Base-by-base conservation (phyloP, 2,888 invertebrate genomes). In the Tupiocoris notatus region DNA sequence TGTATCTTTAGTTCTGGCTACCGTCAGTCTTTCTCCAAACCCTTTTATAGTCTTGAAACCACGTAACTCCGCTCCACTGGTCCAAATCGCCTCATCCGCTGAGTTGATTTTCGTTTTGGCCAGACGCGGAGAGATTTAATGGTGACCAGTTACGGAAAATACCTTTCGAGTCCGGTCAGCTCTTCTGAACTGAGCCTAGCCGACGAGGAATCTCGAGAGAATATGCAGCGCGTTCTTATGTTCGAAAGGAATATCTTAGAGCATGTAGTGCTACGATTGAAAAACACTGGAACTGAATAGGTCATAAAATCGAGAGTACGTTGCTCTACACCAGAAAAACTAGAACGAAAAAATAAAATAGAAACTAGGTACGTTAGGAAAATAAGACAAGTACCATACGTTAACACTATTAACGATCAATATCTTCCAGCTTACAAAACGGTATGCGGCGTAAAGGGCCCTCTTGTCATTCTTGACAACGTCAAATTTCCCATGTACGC, bases 401-500 rank as follows among this genome's bases (percentile, higher is more conserved):
- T 39, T 39, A 12, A 7, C 12, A 21, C 16, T 1, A 23, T 1
- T 63, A 21, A 3, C 1, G 21, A 2, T 1, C 7, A 21, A n/a
- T 22, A 21, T 81, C 81, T 81, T 81, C 79, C 86, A 98, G 98
- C 96, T 61, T 99, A 99, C 86, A 98, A 96, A 87, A 99, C 99
- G 24, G 99, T 99, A 78, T 96, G 97, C 71, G 99, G 98, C 87
- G 99, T 99, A 79, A 99, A 99, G 84, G 99, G 99, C 76, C 99
- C 99, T 0, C 86, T 99, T 84, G 99, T 99, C 80, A 99, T 99
- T 85, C 89, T 99, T 83, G 99, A 99, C 85, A 96, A 98, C 86
- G 99, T 99, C 57, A 99, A 99, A 87, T 99, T 98, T 86, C 98
- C 99, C 70, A 99, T 98, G 86, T 99, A 91, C 88, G 96, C 96